phyloP scores from a whole-genome alignment of 2,797 vertebrate genomes.

The Ptychadena robeensis region DNA sequence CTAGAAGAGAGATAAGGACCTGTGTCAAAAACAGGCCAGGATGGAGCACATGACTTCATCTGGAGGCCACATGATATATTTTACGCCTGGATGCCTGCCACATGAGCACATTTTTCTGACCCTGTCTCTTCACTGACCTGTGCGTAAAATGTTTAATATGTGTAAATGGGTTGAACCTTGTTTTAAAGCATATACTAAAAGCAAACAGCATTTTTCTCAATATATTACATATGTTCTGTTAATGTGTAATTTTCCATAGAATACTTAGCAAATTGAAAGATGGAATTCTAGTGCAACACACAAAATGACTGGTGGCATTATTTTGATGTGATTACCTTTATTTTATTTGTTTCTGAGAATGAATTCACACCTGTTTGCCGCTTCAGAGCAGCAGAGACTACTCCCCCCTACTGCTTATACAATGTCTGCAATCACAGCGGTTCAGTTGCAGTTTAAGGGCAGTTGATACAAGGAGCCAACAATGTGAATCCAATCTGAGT shows the following conservation, averaged over 20 bases:
- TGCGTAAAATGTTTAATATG: slow-evolving; percentile 32
- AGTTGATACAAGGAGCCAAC: too few species aligned
- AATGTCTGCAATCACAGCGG: too few species aligned
- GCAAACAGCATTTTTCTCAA: neutral
- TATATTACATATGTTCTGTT: neutral
- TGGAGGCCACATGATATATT: slow-evolving; percentile 46
- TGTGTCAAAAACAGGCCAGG: slow-evolving; percentile 12
- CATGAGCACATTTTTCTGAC: slow-evolving; percentile 34
- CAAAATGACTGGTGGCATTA: too few species aligned
- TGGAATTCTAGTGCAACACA: too few species aligned
- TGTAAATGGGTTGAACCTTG: neutral
- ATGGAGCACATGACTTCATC: slow-evolving; percentile 39
- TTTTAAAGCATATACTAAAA: neutral
- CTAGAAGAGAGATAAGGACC: slow-evolving; percentile 40
- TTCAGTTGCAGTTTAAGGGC: too few species aligned
- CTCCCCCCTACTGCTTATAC: too few species aligned
- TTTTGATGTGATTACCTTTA: too few species aligned
- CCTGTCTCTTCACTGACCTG: neutral
- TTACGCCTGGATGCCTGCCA: slow-evolving; percentile 23
- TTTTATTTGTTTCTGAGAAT: neutral
- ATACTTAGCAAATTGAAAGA: neutral
- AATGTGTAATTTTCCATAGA: neutral
- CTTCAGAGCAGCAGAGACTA: too few species aligned
- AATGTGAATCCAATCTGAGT: too few species aligned
- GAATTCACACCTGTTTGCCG: too few species aligned